Conservation (phyloP, 2,888 invertebrate genomes). For the Apeira syringaria region DNA sequence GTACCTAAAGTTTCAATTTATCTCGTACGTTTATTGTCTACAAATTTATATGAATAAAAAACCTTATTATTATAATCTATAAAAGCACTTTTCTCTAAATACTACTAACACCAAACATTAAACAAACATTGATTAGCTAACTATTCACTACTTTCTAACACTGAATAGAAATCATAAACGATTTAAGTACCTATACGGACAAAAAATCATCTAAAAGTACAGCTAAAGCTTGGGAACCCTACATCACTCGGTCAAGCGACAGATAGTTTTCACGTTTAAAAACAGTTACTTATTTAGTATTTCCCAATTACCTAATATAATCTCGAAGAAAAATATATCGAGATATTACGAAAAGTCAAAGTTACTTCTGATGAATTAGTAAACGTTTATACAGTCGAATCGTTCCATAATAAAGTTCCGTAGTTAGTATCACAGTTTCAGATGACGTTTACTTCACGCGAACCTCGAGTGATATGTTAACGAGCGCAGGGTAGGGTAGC, state of each 20-base stretch:
- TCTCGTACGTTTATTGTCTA: constrained; percentile 21
- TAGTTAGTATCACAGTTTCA: constrained; percentile 67
- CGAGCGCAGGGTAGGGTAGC: too few relatives aligned
- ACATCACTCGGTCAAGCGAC: constrained; percentile 54
- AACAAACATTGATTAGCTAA: constrained; percentile 56
- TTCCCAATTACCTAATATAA: constrained; percentile 28
- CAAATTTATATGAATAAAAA: constrained; percentile 27
- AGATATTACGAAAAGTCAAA: constrained; percentile 45
- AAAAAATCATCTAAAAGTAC: constrained; percentile 59
- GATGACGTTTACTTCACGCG: constrained; percentile 59
- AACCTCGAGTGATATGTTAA: constrained; percentile 61
- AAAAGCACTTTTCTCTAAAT: constrained; percentile 76
- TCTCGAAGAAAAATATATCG: constrained; percentile 63
- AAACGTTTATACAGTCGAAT: constrained; percentile 46
- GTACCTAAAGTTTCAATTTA: constrained; percentile 29
- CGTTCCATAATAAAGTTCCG: constrained; percentile 53
- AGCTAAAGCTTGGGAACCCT: constrained; percentile 70
- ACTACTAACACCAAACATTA: constrained; percentile 78
- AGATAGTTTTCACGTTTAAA: constrained; percentile 39
- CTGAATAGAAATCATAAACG: constrained; percentile 49
- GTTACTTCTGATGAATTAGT: constrained; percentile 44
- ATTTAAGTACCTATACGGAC: constrained; percentile 33
- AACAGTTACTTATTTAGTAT: constrained; percentile 30
- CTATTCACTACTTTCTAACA: constrained; percentile 42
- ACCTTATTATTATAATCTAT: constrained; percentile 52